Evolutionary conservation across 2,888 invertebrate genomes (phyloP).

Genomic region (Nephrotoma appendiculata): DNA sequence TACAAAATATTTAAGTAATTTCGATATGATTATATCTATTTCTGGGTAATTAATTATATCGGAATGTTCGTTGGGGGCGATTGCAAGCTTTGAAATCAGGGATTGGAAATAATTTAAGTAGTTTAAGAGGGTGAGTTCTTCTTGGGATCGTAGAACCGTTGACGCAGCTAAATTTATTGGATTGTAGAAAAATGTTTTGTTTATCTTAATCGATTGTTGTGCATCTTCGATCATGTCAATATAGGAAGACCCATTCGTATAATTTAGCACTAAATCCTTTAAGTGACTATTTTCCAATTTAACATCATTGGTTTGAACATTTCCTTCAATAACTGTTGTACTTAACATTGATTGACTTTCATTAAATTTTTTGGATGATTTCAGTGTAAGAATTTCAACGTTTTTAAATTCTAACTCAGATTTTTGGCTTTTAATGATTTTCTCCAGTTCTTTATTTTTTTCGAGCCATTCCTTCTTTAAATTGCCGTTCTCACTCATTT

Average conservation of each 20-base stretch:
- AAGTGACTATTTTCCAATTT: not conserved
- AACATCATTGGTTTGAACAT: not conserved
- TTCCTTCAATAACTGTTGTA: not conserved
- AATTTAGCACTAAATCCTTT: not conserved
- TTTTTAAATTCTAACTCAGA: constrained; percentile 13
- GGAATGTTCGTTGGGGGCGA: not conserved
- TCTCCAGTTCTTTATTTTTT: constrained; percentile 13
- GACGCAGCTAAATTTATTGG: not conserved
- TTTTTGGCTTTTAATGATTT: constrained; percentile 10
- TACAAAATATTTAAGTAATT: not conserved
- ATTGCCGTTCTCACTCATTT: constrained; percentile 10
- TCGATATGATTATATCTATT: not conserved
- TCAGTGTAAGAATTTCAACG: constrained; percentile 10
- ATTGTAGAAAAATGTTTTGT: not conserved
- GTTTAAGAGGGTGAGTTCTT: not conserved
- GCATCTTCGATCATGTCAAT: not conserved
- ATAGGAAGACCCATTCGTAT: not conserved
- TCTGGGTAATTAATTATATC: not conserved
- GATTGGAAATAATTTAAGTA: not conserved
- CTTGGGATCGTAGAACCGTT: not conserved
- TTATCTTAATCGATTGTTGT: not conserved
- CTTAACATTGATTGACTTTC: constrained; percentile 7
- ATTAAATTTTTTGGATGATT: constrained; percentile 9
- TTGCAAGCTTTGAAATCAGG: not conserved
- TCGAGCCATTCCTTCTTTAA: constrained; percentile 11